Base-by-base conservation (phyloP, 2,888 invertebrate species). In the Keiferia lycopersicella region DNA sequence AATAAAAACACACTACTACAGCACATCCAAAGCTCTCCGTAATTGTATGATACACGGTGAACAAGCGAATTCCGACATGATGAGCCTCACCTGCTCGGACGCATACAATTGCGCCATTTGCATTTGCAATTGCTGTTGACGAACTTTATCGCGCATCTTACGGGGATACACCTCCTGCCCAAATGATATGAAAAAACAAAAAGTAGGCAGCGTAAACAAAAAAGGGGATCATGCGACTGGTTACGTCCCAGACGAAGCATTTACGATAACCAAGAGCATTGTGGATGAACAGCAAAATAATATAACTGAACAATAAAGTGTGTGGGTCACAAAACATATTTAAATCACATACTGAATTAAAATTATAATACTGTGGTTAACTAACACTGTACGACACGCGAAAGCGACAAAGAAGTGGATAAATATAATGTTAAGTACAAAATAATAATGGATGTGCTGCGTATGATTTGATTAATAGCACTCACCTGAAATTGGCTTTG, bases 141-240 rank as follows among this genome's bases (percentile, higher is more conserved):
- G 94, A 84, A 95, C 94, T 93, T 95, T 93, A 93, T 95, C 95
- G 89, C 95, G 95, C 95, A 95, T 95, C 94, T 95, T 95, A 93
- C 94, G 94, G 84, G 95, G 95, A 93, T 94, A 95, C 92, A 94
- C 94, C 93, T 95, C 95, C 94, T 94, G 94, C 93, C 91, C 92
- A 91, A 91, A 91, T 88, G 87, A 92, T 88, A 91, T 91, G 89
- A 91, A 91, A 87, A 91, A 90, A 89, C 87, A 90, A 90, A 91
- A 91, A 89, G 88, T 88, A 88, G 86, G 89, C 87, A 86, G 90
- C 90, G 85, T 91, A 89, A 91, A 90, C 89, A 91, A 88, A 91
- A 88, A 84, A 76, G 82, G 88, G 80, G 18, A 39, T 83, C 92
- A 92, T 91, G 89, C 91, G 78, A 79, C 84, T 82, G 80, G 80